Percentiles rank a stretch among this genome's conserved stretches.
Evolutionary conservation across 2,888 invertebrate genomes (phyloP).

Genomic region (Tenthredo scrophulariae): DNA sequence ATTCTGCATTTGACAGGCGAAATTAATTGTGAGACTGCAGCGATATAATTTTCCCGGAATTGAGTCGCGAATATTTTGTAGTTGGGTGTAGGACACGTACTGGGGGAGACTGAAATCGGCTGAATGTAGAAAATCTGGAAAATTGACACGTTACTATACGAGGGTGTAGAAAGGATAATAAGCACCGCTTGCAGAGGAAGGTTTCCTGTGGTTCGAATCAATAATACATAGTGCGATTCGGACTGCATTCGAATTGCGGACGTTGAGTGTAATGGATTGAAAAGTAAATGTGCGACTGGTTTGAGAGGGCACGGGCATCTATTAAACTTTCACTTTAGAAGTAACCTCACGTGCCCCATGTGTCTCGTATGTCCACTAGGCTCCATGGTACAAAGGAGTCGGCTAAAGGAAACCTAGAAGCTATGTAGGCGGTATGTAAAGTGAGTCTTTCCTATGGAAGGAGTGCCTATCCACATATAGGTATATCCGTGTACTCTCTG

Average conservation of each 20-base stretch:
- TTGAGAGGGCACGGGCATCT: conserved; percentile 12
- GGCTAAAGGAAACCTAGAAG: background rate
- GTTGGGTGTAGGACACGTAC: background rate
- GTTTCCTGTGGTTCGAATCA: conserved; percentile 37
- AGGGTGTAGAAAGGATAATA: background rate
- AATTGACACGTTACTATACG: background rate
- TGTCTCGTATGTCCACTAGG: conserved; percentile 25
- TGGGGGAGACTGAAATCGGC: background rate
- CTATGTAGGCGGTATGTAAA: background rate
- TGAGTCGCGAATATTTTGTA: background rate
- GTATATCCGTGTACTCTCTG: background rate
- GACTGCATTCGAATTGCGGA: conserved; percentile 33
- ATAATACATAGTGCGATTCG: conserved; percentile 30
- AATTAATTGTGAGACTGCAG: background rate
- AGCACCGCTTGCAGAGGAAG: conserved; percentile 12
- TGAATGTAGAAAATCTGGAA: background rate
- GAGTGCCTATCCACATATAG: background rate
- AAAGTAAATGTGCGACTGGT: conserved; percentile 34
- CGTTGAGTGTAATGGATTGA: conserved; percentile 34
- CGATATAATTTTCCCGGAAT: background rate
- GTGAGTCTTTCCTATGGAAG: background rate
- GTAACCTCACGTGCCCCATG: conserved; percentile 25
- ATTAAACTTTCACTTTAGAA: conserved; percentile 33
- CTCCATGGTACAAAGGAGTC: background rate
- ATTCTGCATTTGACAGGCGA: background rate